Evolutionary conservation across 2,113 vertebrate species (phyloP).

Genomic region (Gymnorhina tibicen): DNA sequence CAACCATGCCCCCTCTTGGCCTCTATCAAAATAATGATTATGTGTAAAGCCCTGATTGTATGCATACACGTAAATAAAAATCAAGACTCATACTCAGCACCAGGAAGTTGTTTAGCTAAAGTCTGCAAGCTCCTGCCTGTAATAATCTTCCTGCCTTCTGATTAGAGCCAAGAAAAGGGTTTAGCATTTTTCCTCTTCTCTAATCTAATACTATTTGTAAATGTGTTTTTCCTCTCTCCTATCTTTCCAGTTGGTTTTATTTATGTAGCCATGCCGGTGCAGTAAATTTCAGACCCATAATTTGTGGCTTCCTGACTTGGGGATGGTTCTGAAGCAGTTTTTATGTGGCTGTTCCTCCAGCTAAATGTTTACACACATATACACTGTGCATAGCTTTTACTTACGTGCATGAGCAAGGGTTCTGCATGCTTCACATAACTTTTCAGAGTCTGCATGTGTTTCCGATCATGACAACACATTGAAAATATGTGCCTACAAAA

Average conservation of each 20-base stretch:
- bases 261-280: constrained; percentile 56
- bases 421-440: constrained; percentile 65
- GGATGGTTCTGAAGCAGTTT: constrained; percentile 42
- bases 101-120: not conserved
- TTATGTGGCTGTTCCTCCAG: constrained; percentile 55
- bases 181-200: constrained; percentile 19
- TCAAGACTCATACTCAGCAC: not conserved
- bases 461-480: constrained; percentile 60
- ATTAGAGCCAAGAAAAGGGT: constrained; percentile 5
- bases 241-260: constrained; percentile 65
- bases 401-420: constrained; percentile 28
- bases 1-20: not conserved
- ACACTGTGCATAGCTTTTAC: not conserved
- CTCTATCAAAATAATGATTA: constrained; percentile 1
- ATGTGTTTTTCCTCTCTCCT: not conserved
- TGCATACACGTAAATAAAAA: not conserved
- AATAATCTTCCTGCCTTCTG: constrained; percentile 41
- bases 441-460: constrained; percentile 67
- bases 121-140: constrained; percentile 26
- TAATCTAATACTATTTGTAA: constrained; percentile 54
- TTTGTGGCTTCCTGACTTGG: constrained; percentile 74
- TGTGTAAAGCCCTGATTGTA: not conserved
- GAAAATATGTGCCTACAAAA: constrained; percentile 69
- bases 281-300: constrained; percentile 68
- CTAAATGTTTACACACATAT: constrained; percentile 67